A percentile compares a stretch with the other conserved stretches of the same genome.
Evolutionary conservation across 2,888 invertebrate species (phyloP).

Genomic region (Dimorphilus gyrociliatus): DNA sequence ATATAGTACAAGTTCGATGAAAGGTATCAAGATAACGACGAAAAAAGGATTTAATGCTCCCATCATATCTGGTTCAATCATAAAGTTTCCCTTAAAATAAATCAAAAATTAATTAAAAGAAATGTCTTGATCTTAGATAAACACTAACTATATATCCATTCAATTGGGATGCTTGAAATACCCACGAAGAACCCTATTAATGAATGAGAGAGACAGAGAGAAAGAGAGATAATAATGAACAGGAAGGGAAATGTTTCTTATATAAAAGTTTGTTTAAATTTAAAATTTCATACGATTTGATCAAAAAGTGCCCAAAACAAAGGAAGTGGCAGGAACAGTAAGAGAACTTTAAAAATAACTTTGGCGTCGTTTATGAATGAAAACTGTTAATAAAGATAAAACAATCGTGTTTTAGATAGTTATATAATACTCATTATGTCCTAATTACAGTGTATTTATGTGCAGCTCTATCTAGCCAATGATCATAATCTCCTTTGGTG

Average conservation of each 20-base stretch:
- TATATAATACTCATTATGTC: too few relatives aligned
- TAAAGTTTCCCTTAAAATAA: too few relatives aligned
- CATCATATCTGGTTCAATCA: too few relatives aligned
- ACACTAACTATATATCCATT: slow-evolving; percentile 18
- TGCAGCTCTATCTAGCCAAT: too few relatives aligned
- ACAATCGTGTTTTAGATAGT: too few relatives aligned
- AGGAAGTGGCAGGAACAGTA: slow-evolving; percentile 67
- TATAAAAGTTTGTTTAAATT: slow-evolving; percentile 1
- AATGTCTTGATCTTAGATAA: too few relatives aligned
- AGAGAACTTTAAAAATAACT: slow-evolving; percentile 52
- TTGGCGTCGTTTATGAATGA: slow-evolving; percentile 59
- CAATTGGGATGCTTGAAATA: slow-evolving; percentile 29
- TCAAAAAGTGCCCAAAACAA: slow-evolving; percentile 88
- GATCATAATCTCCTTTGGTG: too few relatives aligned
- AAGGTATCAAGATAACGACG: slow-evolving; percentile 15
- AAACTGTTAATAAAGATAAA: slow-evolving; percentile 8
- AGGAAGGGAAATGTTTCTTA: too few relatives aligned
- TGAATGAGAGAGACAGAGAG: too few relatives aligned
- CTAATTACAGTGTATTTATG: too few relatives aligned
- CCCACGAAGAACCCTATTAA: slow-evolving; percentile 34
- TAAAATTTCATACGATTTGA: slow-evolving; percentile 44
- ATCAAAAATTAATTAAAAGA: too few relatives aligned
- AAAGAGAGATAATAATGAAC: too few relatives aligned
- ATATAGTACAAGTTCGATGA: slow-evolving; percentile 15
- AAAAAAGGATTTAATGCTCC: slow-evolving; percentile 16